A percentile compares a stretch with the other conserved stretches of the same genome.
Conservation (phyloP, 1,140 invertebrate genomes). For the Acromyrmex echinatior region DNA sequence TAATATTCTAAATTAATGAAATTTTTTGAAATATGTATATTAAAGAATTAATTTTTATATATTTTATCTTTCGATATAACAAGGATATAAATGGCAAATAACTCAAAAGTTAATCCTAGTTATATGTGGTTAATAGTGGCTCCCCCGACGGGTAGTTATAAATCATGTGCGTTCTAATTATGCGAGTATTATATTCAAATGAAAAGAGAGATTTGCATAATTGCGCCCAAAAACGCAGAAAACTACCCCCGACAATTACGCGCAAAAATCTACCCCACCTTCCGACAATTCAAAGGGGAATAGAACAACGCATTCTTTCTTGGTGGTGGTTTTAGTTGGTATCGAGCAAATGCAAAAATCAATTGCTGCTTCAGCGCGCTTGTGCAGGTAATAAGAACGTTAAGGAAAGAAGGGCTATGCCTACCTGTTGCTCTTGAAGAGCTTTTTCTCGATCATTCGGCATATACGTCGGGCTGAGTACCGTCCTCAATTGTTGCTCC, state of each 20-base stretch:
- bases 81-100: conserved; percentile 27
- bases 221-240: conserved; percentile 17
- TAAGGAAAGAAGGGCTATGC: conserved; percentile 82
- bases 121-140: conserved; percentile 57
- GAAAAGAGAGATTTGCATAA: conserved; percentile 27
- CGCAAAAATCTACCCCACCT: background rate
- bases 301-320: conserved; percentile 61
- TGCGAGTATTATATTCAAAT: conserved; percentile 35
- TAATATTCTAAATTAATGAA: background rate
- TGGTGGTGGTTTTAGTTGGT: conserved; percentile 84
- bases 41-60: background rate
- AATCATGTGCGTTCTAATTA: conserved; percentile 16
- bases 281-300: background rate
- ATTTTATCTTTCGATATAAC: background rate
- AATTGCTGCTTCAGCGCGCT: conserved; percentile 81
- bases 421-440: conserved; percentile 96
- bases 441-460: conserved; percentile 94
- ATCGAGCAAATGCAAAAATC: conserved; percentile 83
- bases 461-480: conserved; percentile 93
- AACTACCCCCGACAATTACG: conserved; percentile 48
- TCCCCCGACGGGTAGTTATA: conserved; percentile 74
- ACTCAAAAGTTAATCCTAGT: conserved; percentile 7
- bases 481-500: conserved; percentile 94
- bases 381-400: conserved; percentile 78
- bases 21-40: background rate